Evolutionary conservation across 2,888 invertebrate species (phyloP).

Genomic region (Ganaspis brasiliensis): DNA sequence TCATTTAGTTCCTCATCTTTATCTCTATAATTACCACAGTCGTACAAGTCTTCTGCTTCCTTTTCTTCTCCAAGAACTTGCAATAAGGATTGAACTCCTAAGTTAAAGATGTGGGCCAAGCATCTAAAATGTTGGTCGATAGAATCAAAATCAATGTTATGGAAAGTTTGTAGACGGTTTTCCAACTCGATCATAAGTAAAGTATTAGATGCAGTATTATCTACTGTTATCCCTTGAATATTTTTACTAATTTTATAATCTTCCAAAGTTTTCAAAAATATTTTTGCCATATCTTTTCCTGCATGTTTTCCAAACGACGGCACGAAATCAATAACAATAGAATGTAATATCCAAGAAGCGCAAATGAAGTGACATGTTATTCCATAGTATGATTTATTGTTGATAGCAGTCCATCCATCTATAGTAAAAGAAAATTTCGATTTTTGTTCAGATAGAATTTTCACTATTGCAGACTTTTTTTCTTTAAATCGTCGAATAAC

Average conservation of each 20-base stretch:
- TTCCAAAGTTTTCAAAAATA: constrained; percentile 9
- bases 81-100: constrained; percentile 65
- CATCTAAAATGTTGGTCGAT: constrained; percentile 67
- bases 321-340: background rate
- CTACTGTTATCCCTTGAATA: constrained; percentile 41
- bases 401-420: background rate
- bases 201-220: constrained; percentile 44
- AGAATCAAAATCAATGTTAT: constrained; percentile 48
- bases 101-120: constrained; percentile 66
- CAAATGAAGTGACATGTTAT: no score
- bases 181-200: constrained; percentile 36
- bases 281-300: background rate
- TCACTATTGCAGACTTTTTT: background rate
- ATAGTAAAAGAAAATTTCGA: background rate
- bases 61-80: no score
- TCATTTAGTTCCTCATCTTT: no score
- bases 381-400: background rate
- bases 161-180: background rate
- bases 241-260: constrained; percentile 12
- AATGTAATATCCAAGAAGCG: background rate
- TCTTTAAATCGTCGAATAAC: background rate
- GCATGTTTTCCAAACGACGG: background rate
- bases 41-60: no score
- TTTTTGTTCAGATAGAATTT: background rate
- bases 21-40: no score